A percentile compares a stretch with the other conserved stretches of the same genome.
phyloP scores from a whole-genome alignment of 2,888 invertebrate species.

The Reticulitermes lucifugus region DNA sequence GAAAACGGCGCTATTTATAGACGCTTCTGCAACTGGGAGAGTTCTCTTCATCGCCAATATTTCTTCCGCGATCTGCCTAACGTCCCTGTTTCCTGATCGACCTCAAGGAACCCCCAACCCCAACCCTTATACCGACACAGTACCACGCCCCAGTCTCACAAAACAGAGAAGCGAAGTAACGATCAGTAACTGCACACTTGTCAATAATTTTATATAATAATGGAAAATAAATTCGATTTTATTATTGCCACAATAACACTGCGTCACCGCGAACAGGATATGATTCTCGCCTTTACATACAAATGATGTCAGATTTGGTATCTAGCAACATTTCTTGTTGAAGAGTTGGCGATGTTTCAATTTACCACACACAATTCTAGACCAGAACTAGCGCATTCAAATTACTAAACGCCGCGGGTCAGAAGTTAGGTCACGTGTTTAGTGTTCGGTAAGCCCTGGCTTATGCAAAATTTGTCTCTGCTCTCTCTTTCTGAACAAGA shows the following conservation, averaged over 20 bases:
- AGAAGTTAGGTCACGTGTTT: too few relatives aligned
- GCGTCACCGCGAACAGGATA: neutral
- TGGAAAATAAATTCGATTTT: neutral
- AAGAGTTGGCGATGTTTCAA: too few relatives aligned
- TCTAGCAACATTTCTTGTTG: too few relatives aligned
- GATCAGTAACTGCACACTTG: neutral
- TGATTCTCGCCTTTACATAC: neutral
- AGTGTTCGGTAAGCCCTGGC: too few relatives aligned
- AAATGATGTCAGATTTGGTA: too few relatives aligned
- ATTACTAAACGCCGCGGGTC: too few relatives aligned
- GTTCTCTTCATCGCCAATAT: constrained; percentile 36
- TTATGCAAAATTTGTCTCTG: too few relatives aligned
- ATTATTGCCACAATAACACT: constrained; percentile 14
- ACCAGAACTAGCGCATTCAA: too few relatives aligned
- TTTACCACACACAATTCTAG: too few relatives aligned
- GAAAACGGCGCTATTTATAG: constrained; percentile 11
- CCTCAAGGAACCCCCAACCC: constrained; percentile 22
- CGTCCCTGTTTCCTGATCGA: constrained; percentile 40
- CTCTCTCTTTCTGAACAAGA: too few relatives aligned
- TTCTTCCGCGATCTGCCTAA: constrained; percentile 25
- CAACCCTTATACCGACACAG: neutral
- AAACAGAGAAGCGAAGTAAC: neutral
- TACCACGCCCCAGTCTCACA: constrained; percentile 12
- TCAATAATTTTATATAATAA: neutral
- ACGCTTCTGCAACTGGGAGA: neutral